Conservation (phyloP, 1,140 invertebrate genomes). For the Mercenaria mercenaria region DNA sequence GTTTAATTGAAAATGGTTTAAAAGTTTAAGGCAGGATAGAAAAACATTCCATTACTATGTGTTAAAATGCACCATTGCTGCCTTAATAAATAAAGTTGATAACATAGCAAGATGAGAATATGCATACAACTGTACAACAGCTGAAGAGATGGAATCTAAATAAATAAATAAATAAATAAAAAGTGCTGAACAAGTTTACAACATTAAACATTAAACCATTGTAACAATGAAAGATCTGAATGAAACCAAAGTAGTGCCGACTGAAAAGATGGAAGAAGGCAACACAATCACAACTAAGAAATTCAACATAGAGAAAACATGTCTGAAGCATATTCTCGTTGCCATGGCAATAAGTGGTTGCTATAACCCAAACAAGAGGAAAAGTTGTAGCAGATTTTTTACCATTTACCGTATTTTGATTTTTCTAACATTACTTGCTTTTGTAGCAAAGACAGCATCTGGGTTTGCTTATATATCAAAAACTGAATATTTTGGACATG, state of each 20-base stretch:
- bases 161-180: too few relatives aligned
- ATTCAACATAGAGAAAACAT: neutral
- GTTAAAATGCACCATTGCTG: too few relatives aligned
- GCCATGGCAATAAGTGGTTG: conserved; percentile 3
- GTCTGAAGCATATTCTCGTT: conserved; percentile 28
- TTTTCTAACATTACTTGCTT: neutral
- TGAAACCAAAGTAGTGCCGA: neutral
- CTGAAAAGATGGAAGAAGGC: neutral
- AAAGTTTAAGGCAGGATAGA: too few relatives aligned
- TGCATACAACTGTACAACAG: too few relatives aligned
- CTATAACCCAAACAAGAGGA: neutral
- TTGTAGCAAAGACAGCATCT: neutral
- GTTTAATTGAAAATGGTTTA: too few relatives aligned
- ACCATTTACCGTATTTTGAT: neutral
- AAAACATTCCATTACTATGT: too few relatives aligned
- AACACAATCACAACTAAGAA: neutral
- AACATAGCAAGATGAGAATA: too few relatives aligned
- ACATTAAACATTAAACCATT: too few relatives aligned
- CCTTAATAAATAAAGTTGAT: too few relatives aligned
- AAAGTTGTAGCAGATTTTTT: neutral
- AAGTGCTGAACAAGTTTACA: too few relatives aligned
- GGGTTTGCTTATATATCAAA: neutral
- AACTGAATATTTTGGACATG: neutral
- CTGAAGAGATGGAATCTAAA: too few relatives aligned
- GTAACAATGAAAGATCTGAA: neutral